phyloP scores from a whole-genome alignment of 2,113 vertebrate species.

The Cryptotis parvus region DNA sequence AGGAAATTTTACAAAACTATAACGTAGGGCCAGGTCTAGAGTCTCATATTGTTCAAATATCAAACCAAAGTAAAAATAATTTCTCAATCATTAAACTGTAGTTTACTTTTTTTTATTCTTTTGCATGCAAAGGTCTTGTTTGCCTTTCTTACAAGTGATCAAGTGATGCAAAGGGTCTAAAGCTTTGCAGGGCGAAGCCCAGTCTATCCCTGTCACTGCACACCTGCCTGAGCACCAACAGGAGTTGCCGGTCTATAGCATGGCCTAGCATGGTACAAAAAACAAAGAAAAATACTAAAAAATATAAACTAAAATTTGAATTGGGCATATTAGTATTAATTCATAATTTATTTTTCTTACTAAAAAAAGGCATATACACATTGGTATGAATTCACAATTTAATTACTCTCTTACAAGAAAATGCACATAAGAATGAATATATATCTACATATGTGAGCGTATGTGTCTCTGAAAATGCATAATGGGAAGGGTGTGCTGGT shows the following conservation, averaged over 20 bases:
- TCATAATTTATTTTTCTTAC: slow-evolving; percentile 31
- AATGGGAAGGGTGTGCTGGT: not conserved
- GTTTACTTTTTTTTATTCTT: too few relatives aligned
- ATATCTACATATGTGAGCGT: not conserved
- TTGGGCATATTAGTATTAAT: slow-evolving; percentile 6
- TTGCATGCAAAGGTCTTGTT: too few relatives aligned
- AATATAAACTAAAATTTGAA: not conserved
- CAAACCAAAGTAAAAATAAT: too few relatives aligned
- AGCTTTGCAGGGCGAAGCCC: too few relatives aligned
- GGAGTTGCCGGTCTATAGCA: too few relatives aligned
- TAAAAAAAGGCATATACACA: slow-evolving; percentile 3
- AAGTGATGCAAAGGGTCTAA: too few relatives aligned
- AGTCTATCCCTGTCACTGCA: too few relatives aligned
- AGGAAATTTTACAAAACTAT: slow-evolving; percentile 37
- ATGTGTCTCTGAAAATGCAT: not conserved
- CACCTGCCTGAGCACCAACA: too few relatives aligned
- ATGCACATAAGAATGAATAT: too few relatives aligned
- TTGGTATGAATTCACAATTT: not conserved
- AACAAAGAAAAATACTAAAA: not conserved
- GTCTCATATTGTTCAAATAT: too few relatives aligned
- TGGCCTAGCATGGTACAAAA: not conserved
- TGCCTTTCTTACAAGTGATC: too few relatives aligned
- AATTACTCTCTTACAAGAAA: slow-evolving; percentile 42
- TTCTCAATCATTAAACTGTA: too few relatives aligned
- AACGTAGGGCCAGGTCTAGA: not conserved